phyloP scores from a whole-genome alignment of 92 coral and sea anemone species.

The Umimayanthus chanpuru region DNA sequence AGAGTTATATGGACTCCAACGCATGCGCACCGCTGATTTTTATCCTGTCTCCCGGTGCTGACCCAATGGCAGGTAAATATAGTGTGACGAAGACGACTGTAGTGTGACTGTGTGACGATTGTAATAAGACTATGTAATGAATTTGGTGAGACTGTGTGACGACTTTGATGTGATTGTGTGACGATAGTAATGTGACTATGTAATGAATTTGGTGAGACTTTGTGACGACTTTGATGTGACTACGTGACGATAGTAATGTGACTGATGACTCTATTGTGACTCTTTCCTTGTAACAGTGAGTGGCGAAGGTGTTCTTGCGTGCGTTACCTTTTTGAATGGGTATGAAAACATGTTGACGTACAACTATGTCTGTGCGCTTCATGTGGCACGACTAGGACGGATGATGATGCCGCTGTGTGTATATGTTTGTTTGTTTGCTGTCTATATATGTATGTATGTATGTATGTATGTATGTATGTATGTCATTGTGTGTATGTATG shows the following conservation, averaged over 20 bases:
- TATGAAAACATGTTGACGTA: neutral
- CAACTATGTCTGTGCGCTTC: neutral
- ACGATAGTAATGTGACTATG: too few relatives aligned
- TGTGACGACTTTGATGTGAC: too few relatives aligned
- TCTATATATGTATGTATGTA: neutral
- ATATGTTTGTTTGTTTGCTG: neutral
- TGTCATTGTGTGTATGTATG: neutral
- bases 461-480: neutral
- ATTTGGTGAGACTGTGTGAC: too few relatives aligned
- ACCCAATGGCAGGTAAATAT: slow-evolving; percentile 95
- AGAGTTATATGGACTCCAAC: slow-evolving; percentile 96
- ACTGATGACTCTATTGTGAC: neutral
- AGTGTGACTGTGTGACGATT: too few relatives aligned
- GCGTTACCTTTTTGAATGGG: neutral
- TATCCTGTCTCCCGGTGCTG: slow-evolving; percentile 98
- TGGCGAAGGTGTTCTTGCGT: neutral
- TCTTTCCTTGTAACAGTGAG: neutral
- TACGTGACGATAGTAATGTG: neutral
- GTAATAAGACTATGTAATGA: neutral
- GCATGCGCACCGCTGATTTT: slow-evolving; percentile 93
- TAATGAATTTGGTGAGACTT: too few relatives aligned
- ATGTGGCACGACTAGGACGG: neutral
- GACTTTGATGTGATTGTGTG: too few relatives aligned
- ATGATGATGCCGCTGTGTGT: neutral
- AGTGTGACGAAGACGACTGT: too few relatives aligned